Base-by-base conservation (phyloP, 2,888 invertebrate species). In the Drosophila ochracea region DNA sequence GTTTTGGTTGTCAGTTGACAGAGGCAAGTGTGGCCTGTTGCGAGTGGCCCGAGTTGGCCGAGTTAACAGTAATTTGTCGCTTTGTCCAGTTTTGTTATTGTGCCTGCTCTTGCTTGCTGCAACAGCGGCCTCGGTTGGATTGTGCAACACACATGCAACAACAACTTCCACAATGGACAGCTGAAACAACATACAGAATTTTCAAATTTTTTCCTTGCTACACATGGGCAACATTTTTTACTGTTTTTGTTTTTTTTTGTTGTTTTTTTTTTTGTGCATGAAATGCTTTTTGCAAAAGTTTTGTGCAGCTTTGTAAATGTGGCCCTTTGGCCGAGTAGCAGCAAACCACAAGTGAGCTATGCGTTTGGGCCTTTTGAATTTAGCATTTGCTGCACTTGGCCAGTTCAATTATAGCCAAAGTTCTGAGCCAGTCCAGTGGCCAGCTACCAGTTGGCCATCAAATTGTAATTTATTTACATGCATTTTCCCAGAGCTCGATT, bases 381-480 rank as follows among this genome's bases (percentile, higher is more conserved):
- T 43, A 61, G 60, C 66, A 76, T 78, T 76, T 60, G 61, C 77
- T 67, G 79, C 69, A 67, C 67, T 73, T 70, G 67, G 62, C 73
- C 77, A 67, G 78, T 77, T 79, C 77, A 81, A 80, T 79, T 79
- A 67, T 77, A 59, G 68, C 67, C 64, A 67, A 73, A 53, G 73
- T 60, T 55, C 13, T 43, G 25, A 52, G 50, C 53, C 47, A 54
- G 59, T 47, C 35, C 13, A 35, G 35, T 13, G 54, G 25, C 55
- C 65, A 58, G 47, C 58, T 55, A 70, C 57, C 61, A 47, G 47
- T 47, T 62, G 50, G 66, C 76, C 65, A 78, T 78, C 78, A 78
- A 81, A 71, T 88, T 84, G 75, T 88, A 88, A 86, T 86, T 86
- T 86, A 86, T 86, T 86, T 86, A 90, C 88, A 90, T 78, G 88